Base-by-base conservation (phyloP, 2,888 invertebrate genomes). In the Lycia hirtaria region DNA sequence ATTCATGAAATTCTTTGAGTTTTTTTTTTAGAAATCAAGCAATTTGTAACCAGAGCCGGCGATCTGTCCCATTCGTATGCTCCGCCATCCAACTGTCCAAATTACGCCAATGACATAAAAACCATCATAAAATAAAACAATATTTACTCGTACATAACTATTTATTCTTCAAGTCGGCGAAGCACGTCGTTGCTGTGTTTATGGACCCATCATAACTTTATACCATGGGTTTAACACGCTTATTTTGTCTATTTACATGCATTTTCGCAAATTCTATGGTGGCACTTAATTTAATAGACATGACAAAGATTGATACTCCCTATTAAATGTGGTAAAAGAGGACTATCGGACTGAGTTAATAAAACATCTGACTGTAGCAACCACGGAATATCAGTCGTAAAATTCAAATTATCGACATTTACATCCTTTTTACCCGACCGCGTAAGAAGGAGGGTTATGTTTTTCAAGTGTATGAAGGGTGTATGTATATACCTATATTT, bases 61-160 rank as follows among this genome's bases (percentile, higher is more conserved):
- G 55, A 67, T 67, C 62, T 56, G 56, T 26, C 60, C 64, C 64
- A 72, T 76, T 75, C 63, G 69, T 73, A 76, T 74, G 75, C 76
- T 67, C 65, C 64, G 68, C 56, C 66, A 69, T 55, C 55, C 59
- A 57, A 65, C 58, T 56, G 68, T 56, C 55, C 65, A 62, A 66
- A 73, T 73, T 68, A 75, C 60, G 65, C 69, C 71, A 69, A 75
- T 75, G 72, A 69, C 75, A 78, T 78, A 79, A 80, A 62, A 79
- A 76, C 68, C 56, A 62, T 65, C 75, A 69, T 80, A 78, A 80
- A 76, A 75, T 64, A 73, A 69, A 68, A 70, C 68, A 71, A 75
- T 74, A 76, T 76, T 73, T 70, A 73, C 66, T 73, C 68, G 58
- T 55, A 61, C 65, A 70, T 70, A 69, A 60, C 59, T 72, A 75